Evolutionary conservation across 2,113 vertebrate species (phyloP), one percentile per base, ranked within the genome.

Genomic region (Lasiurus borealis): DNA sequence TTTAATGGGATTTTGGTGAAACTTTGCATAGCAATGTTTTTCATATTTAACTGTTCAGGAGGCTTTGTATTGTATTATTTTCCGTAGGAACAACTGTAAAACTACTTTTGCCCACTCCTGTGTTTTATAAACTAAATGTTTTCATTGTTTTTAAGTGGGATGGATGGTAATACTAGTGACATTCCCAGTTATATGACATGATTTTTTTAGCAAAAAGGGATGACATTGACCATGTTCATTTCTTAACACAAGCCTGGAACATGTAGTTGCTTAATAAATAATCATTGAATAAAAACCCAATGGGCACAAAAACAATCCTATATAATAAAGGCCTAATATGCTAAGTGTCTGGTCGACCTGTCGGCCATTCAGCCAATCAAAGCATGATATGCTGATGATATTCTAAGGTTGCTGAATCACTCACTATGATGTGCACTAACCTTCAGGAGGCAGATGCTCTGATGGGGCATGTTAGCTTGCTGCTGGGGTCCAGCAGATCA

Each of bases 91-190:
- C 46, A n/a, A 77, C 16, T 77, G 27, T n/a, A n/a, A 31, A n/a
- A 15, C 46, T 50, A 19, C 46, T 77, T 77, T 50, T 18, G 16
- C 46, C 29, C 29, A 50, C 16, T 3, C 16, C 46, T 77, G 44
- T 77, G 16, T 77, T 50, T 94, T 78, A 64, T 23, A 62, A 15
- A 87, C 18, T 25, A 31, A 69, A 59, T 7, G 7, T 19, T 69
- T 95, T 84, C 57, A 11, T 40, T 85, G 0, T n/a, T 76, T 92
- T 82, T 95, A 96, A 78, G 54, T 62, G 69, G n/a, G 14, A 75
- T 13, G 15, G 10, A 9, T 57, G 69, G 27, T 25, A 52, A 95
- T 80, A 66, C 3, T 54, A 34, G 18, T 59, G 36, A 69, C 27
- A 25, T 16, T 88, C 81, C 69, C 10, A 64, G 8, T 72, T 64